Base-by-base conservation (phyloP, 92 coral and sea anemone genomes). In the Siderastrea siderea region DNA sequence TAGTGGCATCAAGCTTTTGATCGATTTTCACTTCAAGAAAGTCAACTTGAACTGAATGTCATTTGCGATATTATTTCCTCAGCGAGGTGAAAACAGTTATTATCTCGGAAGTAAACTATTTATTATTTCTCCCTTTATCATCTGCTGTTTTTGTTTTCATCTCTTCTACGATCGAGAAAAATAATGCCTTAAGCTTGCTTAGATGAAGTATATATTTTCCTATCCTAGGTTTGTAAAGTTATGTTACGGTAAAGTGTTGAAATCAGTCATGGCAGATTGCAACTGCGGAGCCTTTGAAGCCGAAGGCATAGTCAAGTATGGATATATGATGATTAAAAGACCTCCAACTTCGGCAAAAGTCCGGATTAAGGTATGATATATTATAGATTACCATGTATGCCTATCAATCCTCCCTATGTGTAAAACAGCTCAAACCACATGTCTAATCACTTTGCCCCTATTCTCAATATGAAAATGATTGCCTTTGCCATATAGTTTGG, bases 271-370 rank as follows among this genome's bases (percentile, higher is more conserved):
- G 86, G 77, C 79, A 2, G 76, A 91, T 87, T 80, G 78, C 82
- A 45, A 76, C 16, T 66, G 19, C 47, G 80, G 72, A 63, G 73
- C 52, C 3, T 84, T 71, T 84, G 87, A 73, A 62, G 81, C 74
- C 52, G 73, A 68, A 61, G 88, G 83, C 8, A 77, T 92, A 19
- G 82, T 90, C 71, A 95, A 93, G 82, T 91, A 90, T 82, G 98
- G 98, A 3, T 86, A 95, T 83, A 86, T 95, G 88, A 82, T 86
- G 91, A 91, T 95, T 54, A 95, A 95, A 60, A 81, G 98, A 58
- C 98, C 98, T 7, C 98, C 98, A 47, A 80, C 90, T 19, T 84
- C 84, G 26, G 88, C 91, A 69, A 92, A 91, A 84, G 92, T 95
- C 47, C 76, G 98, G 55, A 74, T 95, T 11, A 95, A 93, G 94